Evolutionary conservation across 2,113 vertebrate genomes (phyloP).

Genomic region (Bungarus multicinctus): DNA sequence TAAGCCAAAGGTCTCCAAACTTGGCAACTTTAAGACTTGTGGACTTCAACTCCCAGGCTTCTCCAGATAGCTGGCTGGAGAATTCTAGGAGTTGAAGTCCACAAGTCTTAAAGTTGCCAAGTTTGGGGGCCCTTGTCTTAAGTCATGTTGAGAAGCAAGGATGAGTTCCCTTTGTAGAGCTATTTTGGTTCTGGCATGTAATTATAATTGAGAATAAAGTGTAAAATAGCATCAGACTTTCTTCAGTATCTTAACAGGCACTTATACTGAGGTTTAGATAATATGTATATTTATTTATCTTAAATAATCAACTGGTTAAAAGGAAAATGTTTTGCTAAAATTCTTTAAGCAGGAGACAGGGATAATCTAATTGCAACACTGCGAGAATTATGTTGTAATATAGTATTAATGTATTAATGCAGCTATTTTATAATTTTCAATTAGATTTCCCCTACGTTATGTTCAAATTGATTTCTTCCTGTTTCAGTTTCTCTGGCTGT

Average conservation of each 20-base stretch:
- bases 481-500: not conserved
- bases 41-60: too few relatives aligned
- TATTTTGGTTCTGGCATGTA: not conserved
- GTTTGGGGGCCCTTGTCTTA: too few relatives aligned
- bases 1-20: too few relatives aligned
- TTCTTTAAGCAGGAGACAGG: not conserved
- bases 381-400: not conserved
- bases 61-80: too few relatives aligned
- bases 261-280: not conserved
- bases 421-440: not conserved
- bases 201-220: not conserved
- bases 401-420: conserved; percentile 10
- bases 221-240: not conserved
- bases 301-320: conserved; percentile 16
- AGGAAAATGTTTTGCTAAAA: not conserved
- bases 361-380: not conserved
- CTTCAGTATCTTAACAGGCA: not conserved
- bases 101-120: too few relatives aligned
- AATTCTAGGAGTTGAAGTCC: too few relatives aligned
- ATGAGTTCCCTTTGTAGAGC: not conserved
- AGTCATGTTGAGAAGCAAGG: not conserved
- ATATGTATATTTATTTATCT: not conserved
- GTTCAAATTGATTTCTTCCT: not conserved
- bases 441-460: not conserved
- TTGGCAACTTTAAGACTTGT: too few relatives aligned